These are phyloP conservation scores for Callyntrura guangdongensis DNA, from an alignment of 2,888 invertebrate genomes.

Conservation along the genomic window DNA sequence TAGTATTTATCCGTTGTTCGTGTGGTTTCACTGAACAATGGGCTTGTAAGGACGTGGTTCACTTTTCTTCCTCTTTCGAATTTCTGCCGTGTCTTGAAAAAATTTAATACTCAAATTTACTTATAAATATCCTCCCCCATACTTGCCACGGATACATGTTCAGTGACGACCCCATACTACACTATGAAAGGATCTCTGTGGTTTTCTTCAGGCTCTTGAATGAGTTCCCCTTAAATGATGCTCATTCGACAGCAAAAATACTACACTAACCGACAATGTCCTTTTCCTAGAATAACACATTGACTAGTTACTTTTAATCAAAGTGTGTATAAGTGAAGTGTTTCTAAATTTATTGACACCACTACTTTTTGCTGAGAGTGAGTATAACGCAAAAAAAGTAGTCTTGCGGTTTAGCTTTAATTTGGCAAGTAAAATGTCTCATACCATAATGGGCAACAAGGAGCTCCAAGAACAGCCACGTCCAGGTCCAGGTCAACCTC, in stretches of 20 bases:
- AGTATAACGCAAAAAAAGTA: constrained; percentile 12
- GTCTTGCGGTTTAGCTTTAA: constrained; percentile 86
- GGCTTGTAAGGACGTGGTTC: constrained; percentile 84
- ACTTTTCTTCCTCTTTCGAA: constrained; percentile 80
- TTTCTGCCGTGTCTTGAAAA: constrained; percentile 84
- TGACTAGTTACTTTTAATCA: constrained; percentile 35
- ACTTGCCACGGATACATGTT: constrained; percentile 55
- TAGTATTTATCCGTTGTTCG: constrained; percentile 62
- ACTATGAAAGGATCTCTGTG: constrained; percentile 69
- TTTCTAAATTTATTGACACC: constrained; percentile 26
- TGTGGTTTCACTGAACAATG: constrained; percentile 84
- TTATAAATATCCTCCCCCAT: constrained; percentile 33
- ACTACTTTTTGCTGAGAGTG: constrained; percentile 15
- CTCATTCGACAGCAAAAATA: constrained; percentile 59
- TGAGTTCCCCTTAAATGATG: constrained; percentile 71
- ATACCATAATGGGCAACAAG: constrained; percentile 86
- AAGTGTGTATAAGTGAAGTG: constrained; percentile 67
- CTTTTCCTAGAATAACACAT: constrained; percentile 48
- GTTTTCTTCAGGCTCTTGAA: constrained; percentile 66
- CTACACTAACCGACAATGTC: constrained; percentile 70
- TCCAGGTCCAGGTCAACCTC: constrained; percentile 72
- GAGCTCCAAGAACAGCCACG: constrained; percentile 82
- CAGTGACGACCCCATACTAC: constrained; percentile 58
- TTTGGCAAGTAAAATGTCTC: constrained; percentile 87
- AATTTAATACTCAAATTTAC: constrained; percentile 82